These are phyloP conservation scores for Euglossa dilemma DNA, from an alignment of 1,140 invertebrate species.

Conservation along the genomic window DNA sequence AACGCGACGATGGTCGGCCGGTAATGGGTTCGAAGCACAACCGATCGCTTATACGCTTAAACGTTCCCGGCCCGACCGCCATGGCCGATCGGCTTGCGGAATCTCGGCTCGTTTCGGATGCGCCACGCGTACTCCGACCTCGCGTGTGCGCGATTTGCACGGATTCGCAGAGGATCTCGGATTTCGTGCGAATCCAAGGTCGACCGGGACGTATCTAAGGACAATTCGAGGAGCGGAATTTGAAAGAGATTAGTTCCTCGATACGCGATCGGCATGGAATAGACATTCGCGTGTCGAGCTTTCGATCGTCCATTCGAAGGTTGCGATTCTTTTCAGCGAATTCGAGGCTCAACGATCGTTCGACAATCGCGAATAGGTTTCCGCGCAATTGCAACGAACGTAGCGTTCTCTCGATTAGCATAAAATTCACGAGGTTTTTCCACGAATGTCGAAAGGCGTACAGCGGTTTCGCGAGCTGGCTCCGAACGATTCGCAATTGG, in stretches of 20 bases:
- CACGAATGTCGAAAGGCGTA: background rate
- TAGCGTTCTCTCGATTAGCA: background rate
- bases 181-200: background rate
- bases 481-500: background rate
- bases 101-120: background rate
- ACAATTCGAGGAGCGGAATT: background rate
- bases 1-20: background rate
- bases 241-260: background rate
- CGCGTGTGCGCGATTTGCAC: background rate
- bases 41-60: background rate
- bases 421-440: slow-evolving; percentile 1
- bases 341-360: background rate
- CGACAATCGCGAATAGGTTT: background rate
- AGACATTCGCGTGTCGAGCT: background rate
- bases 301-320: background rate
- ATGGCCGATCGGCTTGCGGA: background rate
- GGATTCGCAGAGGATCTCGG: background rate
- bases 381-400: background rate
- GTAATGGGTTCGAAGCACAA: slow-evolving; percentile 9
- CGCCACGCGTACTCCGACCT: background rate
- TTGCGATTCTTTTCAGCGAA: too few relatives aligned
- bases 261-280: background rate
- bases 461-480: background rate
- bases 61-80: background rate
- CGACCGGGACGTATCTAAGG: background rate